Percentiles rank a stretch among this genome's conserved stretches.
These are phyloP conservation scores for Acestrorhynchus altus DNA, from an alignment of 2,797 vertebrate species.

Conservation along the genomic window DNA sequence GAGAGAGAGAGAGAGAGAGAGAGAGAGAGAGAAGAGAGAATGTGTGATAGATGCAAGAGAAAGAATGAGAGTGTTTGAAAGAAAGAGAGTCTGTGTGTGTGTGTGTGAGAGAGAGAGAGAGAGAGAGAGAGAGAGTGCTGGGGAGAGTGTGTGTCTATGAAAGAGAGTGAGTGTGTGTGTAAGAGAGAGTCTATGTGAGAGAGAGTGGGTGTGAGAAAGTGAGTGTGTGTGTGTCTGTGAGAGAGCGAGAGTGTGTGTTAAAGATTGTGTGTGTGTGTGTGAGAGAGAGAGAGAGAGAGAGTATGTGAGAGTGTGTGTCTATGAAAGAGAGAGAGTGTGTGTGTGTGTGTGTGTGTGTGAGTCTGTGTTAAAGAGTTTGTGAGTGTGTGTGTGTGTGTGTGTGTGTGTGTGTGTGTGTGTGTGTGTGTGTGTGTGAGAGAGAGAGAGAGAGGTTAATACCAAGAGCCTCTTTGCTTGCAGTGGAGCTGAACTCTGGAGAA, in stretches of 20 bases:
- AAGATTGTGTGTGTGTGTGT: too few relatives aligned
- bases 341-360: too few relatives aligned
- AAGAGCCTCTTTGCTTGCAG: slow-evolving; percentile 25
- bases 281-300: neutral
- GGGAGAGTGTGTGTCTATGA: too few relatives aligned
- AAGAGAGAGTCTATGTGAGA: neutral
- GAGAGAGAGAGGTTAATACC: neutral
- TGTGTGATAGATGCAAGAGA: neutral
- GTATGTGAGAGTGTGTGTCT: neutral
- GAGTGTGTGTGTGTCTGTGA: too few relatives aligned
- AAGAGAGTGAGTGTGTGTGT: neutral
- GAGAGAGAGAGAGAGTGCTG: neutral
- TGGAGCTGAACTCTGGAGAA: slow-evolving; percentile 36
- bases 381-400: too few relatives aligned
- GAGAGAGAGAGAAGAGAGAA: neutral
- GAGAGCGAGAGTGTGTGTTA: too few relatives aligned
- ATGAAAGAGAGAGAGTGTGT: neutral
- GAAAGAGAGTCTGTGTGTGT: too few relatives aligned
- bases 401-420: too few relatives aligned
- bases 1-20: neutral
- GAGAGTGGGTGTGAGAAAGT: too few relatives aligned
- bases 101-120: slow-evolving; percentile 13
- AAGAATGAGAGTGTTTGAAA: neutral
- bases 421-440: neutral
- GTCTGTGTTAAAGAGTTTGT: slow-evolving; percentile 21